A percentile compares a stretch with the other conserved stretches of the same genome.
phyloP scores from a whole-genome alignment of 2,113 vertebrate genomes.

The Ibidorhyncha struthersii region DNA sequence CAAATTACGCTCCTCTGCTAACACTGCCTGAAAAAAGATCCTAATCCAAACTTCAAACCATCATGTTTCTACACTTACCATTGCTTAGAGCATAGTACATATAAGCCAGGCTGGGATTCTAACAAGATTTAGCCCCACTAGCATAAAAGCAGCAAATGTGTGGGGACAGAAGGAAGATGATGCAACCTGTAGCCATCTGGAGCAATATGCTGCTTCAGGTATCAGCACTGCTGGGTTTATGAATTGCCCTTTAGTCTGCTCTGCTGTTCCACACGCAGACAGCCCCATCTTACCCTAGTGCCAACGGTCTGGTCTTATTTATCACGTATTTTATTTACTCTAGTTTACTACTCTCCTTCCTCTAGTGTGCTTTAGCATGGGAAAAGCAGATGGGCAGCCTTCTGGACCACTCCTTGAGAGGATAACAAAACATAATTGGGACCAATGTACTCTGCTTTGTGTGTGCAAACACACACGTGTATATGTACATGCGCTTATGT shows the following conservation, averaged over 20 bases:
- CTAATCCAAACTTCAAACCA: background rate
- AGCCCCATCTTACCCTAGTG: no score
- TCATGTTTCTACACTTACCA: background rate
- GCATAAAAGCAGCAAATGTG: background rate
- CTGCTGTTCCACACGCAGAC: background rate
- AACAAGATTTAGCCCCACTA: background rate
- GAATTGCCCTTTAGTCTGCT: background rate
- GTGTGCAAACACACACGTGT: no score
- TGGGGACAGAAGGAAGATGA: background rate
- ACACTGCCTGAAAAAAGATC: background rate
- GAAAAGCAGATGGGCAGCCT: background rate
- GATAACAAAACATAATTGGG: background rate
- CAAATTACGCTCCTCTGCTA: background rate
- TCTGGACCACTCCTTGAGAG: background rate
- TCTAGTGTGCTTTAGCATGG: background rate
- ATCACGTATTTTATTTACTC: background rate
- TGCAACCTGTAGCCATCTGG: background rate
- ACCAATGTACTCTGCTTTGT: background rate
- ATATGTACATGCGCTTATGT: background rate
- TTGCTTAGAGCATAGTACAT: background rate
- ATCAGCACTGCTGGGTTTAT: background rate
- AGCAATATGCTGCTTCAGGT: background rate
- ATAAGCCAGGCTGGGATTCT: background rate
- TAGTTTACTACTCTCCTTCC: background rate
- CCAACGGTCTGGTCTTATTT: background rate